Evolutionary conservation across 2,888 invertebrate species (phyloP).

Genomic region (Xestia ashworthii): DNA sequence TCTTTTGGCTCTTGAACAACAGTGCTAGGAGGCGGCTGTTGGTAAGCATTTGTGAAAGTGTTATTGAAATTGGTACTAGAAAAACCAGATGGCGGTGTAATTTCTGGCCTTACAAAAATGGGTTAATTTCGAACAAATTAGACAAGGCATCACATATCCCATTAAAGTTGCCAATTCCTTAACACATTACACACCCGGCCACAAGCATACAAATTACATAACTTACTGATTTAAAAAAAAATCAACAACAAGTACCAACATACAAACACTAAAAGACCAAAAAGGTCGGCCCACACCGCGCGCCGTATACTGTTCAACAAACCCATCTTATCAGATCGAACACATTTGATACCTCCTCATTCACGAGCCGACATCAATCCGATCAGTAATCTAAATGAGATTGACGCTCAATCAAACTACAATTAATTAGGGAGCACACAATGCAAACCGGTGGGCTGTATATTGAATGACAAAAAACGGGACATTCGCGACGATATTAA

Average conservation of each 20-base stretch:
- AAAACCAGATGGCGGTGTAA: too few species aligned
- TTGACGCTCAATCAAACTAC: slow-evolving; percentile 81
- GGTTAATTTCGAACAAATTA: background rate
- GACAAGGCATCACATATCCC: background rate
- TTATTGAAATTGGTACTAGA: background rate
- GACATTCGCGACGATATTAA: slow-evolving; percentile 50
- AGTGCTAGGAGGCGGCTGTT: background rate
- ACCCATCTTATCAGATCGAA: slow-evolving; percentile 72
- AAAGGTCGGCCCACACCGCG: slow-evolving; percentile 57
- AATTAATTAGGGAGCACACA: slow-evolving; percentile 82
- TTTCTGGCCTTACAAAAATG: background rate
- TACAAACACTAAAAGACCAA: slow-evolving; percentile 36
- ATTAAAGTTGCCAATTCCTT: background rate
- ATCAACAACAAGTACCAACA: slow-evolving; percentile 19
- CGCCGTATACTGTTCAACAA: slow-evolving; percentile 52
- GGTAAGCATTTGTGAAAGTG: background rate
- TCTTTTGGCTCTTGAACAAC: background rate
- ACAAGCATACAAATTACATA: slow-evolving; percentile 7
- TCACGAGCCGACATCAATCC: slow-evolving; percentile 69
- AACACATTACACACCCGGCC: background rate
- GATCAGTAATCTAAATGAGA: slow-evolving; percentile 68
- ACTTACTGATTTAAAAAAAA: slow-evolving; percentile 32
- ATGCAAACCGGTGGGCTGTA: slow-evolving; percentile 38
- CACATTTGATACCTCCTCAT: slow-evolving; percentile 81
- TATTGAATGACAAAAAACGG: slow-evolving; percentile 55